A percentile compares a stretch with the other conserved stretches of the same genome.
Conservation (phyloP, 2,113 vertebrate genomes). For the Apeltes quadracus region DNA sequence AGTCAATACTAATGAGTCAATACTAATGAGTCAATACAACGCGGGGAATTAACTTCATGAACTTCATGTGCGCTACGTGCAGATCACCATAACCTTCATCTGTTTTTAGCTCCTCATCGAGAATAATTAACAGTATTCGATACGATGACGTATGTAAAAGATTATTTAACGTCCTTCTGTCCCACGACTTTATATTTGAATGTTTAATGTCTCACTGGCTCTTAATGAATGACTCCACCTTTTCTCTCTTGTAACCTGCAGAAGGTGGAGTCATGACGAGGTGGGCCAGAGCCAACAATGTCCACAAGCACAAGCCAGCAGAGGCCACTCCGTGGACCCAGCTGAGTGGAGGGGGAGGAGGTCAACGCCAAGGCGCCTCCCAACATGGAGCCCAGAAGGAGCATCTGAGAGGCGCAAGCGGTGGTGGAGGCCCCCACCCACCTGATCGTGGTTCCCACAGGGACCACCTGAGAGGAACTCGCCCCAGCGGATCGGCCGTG, state of each 20-base stretch:
- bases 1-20: no score
- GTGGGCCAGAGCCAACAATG: slow-evolving; percentile 86
- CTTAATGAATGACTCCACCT: background rate
- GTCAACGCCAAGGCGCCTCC: background rate
- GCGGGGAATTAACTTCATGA: no score
- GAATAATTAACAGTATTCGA: no score
- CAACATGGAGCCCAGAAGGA: background rate
- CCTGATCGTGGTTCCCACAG: background rate
- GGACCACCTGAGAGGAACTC: slow-evolving; percentile 51
- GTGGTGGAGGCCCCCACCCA: background rate
- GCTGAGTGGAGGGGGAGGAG: slow-evolving; percentile 59
- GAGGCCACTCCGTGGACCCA: slow-evolving; percentile 89
- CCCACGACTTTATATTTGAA: no score
- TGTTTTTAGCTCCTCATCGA: no score
- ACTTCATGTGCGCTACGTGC: no score
- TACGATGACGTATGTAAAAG: no score
- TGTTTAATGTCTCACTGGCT: no score
- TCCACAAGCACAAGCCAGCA: slow-evolving; percentile 78
- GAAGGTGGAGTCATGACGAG: slow-evolving; percentile 84
- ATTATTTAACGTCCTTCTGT: no score
- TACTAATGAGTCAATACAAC: no score
- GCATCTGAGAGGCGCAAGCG: background rate
- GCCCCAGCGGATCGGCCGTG: slow-evolving; percentile 28
- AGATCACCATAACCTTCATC: no score
- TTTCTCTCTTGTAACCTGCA: slow-evolving; percentile 22